These are phyloP conservation scores for Copsychus sechellarum DNA, from an alignment of 2,113 vertebrate species.

Conservation along the genomic window DNA sequence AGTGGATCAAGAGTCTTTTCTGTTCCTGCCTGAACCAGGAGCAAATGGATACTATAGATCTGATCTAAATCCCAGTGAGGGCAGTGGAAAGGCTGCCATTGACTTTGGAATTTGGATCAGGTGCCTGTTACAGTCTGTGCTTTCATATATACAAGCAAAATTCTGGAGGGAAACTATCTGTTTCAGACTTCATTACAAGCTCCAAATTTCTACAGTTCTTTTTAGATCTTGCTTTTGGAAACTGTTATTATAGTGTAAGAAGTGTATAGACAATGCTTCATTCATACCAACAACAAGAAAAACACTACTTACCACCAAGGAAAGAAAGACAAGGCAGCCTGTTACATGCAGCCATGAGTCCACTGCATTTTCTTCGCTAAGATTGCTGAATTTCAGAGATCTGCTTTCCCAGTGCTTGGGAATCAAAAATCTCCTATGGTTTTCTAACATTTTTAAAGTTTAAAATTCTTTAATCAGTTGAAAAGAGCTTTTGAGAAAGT, in stretches of 20 bases:
- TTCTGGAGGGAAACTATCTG: neutral
- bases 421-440: neutral
- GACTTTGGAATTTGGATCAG: neutral
- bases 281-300: neutral
- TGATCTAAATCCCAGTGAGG: neutral
- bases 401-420: neutral
- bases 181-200: neutral
- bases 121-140: neutral
- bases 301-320: neutral
- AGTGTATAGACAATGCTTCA: neutral
- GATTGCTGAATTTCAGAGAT: neutral
- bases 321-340: neutral
- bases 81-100: neutral
- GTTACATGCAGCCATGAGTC: rapidly evolving
- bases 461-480: neutral
- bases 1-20: neutral
- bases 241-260: neutral
- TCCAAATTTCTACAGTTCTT: neutral
- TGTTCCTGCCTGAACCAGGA: neutral
- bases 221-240: neutral
- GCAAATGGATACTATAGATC: neutral
- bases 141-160: neutral
- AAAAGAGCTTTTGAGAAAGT: neutral
- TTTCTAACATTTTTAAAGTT: neutral
- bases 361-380: neutral